These are phyloP conservation scores for Pseudanteris insignis DNA, from an alignment of 2,888 invertebrate genomes.

Conservation along the genomic window DNA sequence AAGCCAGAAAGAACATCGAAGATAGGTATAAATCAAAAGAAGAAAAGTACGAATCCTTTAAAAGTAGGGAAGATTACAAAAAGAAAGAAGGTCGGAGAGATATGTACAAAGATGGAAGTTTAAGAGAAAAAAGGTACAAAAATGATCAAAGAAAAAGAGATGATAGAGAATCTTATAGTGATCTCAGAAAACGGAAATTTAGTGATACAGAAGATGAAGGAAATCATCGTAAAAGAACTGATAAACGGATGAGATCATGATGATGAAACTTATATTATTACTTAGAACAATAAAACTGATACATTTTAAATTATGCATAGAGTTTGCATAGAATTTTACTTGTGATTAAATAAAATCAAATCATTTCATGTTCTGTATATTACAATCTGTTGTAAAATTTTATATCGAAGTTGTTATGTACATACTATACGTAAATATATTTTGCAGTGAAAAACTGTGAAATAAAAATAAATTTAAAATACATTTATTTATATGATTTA, in stretches of 20 bases:
- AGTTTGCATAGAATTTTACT: too few relatives aligned
- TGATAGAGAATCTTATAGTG: constrained; percentile 42
- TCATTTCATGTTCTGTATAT: too few relatives aligned
- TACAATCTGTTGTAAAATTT: too few relatives aligned
- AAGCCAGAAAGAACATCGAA: constrained; percentile 21
- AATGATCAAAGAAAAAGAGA: constrained; percentile 55
- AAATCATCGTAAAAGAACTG: constrained; percentile 36
- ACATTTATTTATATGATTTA: too few relatives aligned
- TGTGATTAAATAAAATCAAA: too few relatives aligned
- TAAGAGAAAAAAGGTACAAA: constrained; percentile 46
- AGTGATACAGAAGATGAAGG: constrained; percentile 45
- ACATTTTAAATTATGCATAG: too few relatives aligned
- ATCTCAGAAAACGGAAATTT: constrained; percentile 44
- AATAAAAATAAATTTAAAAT: too few relatives aligned
- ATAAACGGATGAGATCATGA: constrained; percentile 34
- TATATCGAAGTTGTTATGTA: too few relatives aligned
- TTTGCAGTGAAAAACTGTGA: too few relatives aligned
- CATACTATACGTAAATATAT: too few relatives aligned
- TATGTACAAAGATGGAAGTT: constrained; percentile 49
- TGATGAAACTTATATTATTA: too few relatives aligned
- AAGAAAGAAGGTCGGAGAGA: constrained; percentile 51
- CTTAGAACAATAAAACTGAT: too few relatives aligned
- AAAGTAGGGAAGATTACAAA: constrained; percentile 46
- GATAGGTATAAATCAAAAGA: constrained; percentile 17
- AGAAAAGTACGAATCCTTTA: constrained; percentile 41